Percentiles rank a stretch among this genome's conserved stretches.
Conservation (phyloP, 2,797 vertebrate genomes). For the Iguana delicatissima region DNA sequence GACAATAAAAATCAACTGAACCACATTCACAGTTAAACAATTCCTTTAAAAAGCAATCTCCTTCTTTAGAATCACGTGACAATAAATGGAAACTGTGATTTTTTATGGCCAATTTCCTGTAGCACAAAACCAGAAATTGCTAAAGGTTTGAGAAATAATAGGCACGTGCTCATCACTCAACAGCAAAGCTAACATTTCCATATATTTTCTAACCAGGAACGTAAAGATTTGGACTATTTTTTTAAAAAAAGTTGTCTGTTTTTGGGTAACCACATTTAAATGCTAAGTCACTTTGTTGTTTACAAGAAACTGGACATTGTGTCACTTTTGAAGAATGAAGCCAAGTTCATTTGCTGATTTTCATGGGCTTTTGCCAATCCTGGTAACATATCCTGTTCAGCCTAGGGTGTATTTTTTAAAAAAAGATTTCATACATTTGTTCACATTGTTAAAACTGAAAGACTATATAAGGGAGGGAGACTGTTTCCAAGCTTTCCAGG, state of each 20-base stretch:
- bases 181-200: slow-evolving; percentile 64
- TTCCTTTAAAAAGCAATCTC: not conserved
- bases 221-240: slow-evolving; percentile 62
- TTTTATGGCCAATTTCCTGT: not conserved
- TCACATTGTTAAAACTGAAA: slow-evolving; percentile 63
- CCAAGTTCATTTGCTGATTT: not conserved
- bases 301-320: slow-evolving; percentile 50
- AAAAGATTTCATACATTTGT: slow-evolving; percentile 56
- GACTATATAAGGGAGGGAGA: slow-evolving; percentile 59
- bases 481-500: slow-evolving; percentile 53
- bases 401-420: slow-evolving; percentile 43
- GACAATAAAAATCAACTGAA: too few species aligned
- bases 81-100: not conserved
- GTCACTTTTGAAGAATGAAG: slow-evolving; percentile 34
- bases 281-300: slow-evolving; percentile 35
- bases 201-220: slow-evolving; percentile 56
- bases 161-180: slow-evolving; percentile 36
- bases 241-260: slow-evolving; percentile 42
- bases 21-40: not conserved
- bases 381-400: slow-evolving; percentile 22
- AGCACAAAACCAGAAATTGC: slow-evolving; percentile 11
- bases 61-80: not conserved
- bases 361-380: not conserved
- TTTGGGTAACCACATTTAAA: slow-evolving; percentile 53
- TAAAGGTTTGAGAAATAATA: too few species aligned